These are phyloP conservation scores for Lithophane ornitopus DNA, from an alignment of 2,888 invertebrate species.

Conservation along the genomic window DNA sequence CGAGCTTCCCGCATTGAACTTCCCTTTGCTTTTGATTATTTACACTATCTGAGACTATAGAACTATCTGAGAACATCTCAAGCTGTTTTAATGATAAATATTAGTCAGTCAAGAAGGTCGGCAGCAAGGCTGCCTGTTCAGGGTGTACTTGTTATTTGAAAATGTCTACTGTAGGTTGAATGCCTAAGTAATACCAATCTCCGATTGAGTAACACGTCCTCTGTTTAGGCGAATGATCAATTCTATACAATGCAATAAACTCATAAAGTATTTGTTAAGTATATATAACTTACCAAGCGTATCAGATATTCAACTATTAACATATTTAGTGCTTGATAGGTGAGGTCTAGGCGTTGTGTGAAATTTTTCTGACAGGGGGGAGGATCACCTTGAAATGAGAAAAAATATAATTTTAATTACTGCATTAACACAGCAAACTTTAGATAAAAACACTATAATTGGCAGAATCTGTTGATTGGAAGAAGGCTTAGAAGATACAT, in stretches of 20 bases:
- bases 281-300: conserved; percentile 76
- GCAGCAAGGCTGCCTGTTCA: not conserved
- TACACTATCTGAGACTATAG: not conserved
- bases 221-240: too few relatives aligned
- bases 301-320: conserved; percentile 91
- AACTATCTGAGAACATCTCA: not conserved
- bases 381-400: conserved; percentile 76
- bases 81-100: not conserved
- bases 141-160: not conserved
- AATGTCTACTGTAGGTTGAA: not conserved
- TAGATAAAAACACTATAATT: not conserved
- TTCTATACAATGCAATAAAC: not conserved
- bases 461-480: not conserved
- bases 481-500: not conserved
- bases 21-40: not conserved
- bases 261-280: not conserved
- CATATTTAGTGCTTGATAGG: conserved; percentile 91
- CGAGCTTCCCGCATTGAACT: not conserved
- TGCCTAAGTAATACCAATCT: not conserved
- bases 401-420: not conserved
- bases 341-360: conserved; percentile 85
- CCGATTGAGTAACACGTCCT: too few relatives aligned
- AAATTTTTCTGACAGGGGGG: conserved; percentile 82
- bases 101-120: not conserved
- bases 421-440: not conserved